Base-by-base conservation (phyloP, 2,888 invertebrate species). In the Diaphora mendica region DNA sequence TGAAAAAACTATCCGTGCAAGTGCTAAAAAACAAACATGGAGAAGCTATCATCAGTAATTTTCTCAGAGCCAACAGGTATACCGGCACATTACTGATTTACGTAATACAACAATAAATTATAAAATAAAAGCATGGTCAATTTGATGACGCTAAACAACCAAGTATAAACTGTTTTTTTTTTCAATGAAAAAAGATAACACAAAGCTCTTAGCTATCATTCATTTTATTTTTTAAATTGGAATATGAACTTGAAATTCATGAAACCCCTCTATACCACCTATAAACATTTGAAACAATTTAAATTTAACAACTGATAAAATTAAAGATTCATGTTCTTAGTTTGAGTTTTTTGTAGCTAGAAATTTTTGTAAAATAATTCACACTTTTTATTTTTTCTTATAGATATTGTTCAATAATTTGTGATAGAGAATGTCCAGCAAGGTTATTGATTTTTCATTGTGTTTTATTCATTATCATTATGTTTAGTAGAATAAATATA, bases 41-140 rank as follows among this genome's bases (percentile, higher is more conserved):
- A 79, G 94, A 94, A 75, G 78, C 81, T 70, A 72, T 88, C 74
- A 79, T 90, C 69, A 84, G 87, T 70, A 85, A 86, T 68, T 87
- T 89, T 55, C 71, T 89, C 68, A 89, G 94, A 77, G 90, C 93
- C 35, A 91, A 87, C 86, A 93, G 95, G 95, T 95, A 92, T 79
- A 87, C 92, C 92, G 93, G 91, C 87, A 77, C 70, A 84, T 75
- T 80, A 79, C 83, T 82, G 86, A 86, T 90, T 91, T 94, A 94
- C 91, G 93, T 94, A 93, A 93, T 85, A 79, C 65, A 15, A 39
- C 72, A 33, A 51, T 72, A 73, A 17, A 17, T 30, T 65, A n/a
- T 5, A 44, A 42, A n/a, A 48, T 62, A 62, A 44, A 33, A 48
- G 35, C 64, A 68, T 73, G 51, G 39, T 33, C 64, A 13, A 69